Evolutionary conservation across 2,113 vertebrate genomes (phyloP), one percentile per base, ranked within the genome.

Genomic region (Abramis brama): DNA sequence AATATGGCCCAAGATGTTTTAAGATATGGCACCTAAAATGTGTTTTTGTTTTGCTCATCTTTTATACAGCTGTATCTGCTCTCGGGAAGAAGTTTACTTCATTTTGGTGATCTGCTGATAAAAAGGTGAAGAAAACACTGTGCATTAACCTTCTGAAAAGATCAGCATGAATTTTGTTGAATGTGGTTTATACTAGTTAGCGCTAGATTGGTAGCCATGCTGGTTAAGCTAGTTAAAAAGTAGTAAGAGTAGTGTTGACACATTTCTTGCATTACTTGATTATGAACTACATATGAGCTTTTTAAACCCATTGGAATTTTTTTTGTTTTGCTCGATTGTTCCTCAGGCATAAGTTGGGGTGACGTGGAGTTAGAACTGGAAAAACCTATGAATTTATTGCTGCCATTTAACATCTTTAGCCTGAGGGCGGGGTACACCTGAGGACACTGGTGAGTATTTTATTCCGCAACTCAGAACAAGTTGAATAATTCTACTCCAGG

Each of bases 61-160:
- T 30, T 71, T 55, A 52, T 17, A 82, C 87, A 98, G 98, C 97
- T 88, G 95, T 99, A 90, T 97, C 97, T 88, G 97, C 97, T 92
- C 97, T 99, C 21, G 98, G 98, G 90, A 99, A 99, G 95, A 99
- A 99, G 94, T 99, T 99, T 95, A 99, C 97, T 92, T 99, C 98
- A 8, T 97, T 99, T 90, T 99, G 97, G 97, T 99, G 97, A 99
- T 94, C 92, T 86, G 90, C 94, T 87, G 70, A 89, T 88, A 87
- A 87, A 90, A 90, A 90, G 96, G 97, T 98, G 90, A 96, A 96
- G 96, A 94, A n/a, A 84, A 68, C 0, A 11, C 13, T 74, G 57
- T n/a, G 25, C 43, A 36, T 80, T 66, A 55, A 68, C 30, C 50
- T 55, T 25, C 27, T 27, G 7, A n/a, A 83, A 47, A 10, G 47